Evolutionary conservation across 1,140 invertebrate genomes (phyloP), one percentile per base, ranked within the genome.

Genomic region (Agrilus planipennis): DNA sequence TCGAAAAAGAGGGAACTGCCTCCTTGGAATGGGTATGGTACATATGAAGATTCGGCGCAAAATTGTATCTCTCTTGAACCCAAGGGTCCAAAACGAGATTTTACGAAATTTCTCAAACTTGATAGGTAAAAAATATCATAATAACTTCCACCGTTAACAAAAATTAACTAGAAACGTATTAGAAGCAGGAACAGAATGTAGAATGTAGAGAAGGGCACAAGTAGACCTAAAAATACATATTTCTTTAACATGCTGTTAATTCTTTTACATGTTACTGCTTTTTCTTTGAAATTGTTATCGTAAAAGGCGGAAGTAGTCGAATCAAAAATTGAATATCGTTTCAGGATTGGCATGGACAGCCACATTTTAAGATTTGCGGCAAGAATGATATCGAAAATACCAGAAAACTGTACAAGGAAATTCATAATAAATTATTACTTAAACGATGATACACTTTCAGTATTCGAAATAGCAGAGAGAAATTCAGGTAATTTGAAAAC

Each of bases 21-120:
- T 9, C 87, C 88, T 1, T 90, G 88, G 70, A 91, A 90, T 55
- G 88, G 88, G 4, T 89, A 78, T 63, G 89, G 89, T 4, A 76
- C 75, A 1, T 79, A 85, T 46, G 85, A 89, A 49, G 89, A 93
- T 62, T 90, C 87, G 0, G 75, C 89, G 16, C 79, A 80, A 43
- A 89, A 89, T 55, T 90, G 86, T 58, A 68, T 79, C 3, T 76
- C 74, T 0, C 69, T 90, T 1, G 71, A 84, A 40, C 83, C 83
- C 0, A 82, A 84, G 52, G 64, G 80, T 1, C 80, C 80, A 0
- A 79, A 79, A 54, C 72, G 73, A 30, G 79, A 89, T 61, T 81
- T 85, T 46, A 73, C 80, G 12, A 88, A 88, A 59, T 84, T 88
- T 58, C 61, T 86, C n/a, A 63, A 77, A 53, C 81, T 81, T 52